Conservation (phyloP, 1,140 invertebrate species). For the Lepidurus arcticus region DNA sequence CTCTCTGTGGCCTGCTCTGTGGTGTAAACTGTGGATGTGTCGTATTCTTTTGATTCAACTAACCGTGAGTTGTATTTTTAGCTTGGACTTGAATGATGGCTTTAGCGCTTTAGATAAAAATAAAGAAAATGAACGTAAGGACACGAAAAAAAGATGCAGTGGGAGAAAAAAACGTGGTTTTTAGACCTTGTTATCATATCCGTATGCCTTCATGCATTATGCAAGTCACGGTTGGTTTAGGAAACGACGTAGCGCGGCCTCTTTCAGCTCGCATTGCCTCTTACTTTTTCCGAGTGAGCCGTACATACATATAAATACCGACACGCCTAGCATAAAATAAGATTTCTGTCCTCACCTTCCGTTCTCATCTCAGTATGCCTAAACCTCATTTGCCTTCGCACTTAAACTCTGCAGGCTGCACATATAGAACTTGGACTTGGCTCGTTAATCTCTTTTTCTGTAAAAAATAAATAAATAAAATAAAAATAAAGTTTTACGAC, state of each 20-base stretch:
- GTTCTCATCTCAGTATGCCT: slow-evolving; percentile 7
- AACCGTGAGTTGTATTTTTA: not conserved
- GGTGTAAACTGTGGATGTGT: not conserved
- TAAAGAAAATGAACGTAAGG: not conserved
- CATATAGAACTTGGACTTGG: not conserved
- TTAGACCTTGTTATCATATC: not conserved
- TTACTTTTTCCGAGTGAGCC: slow-evolving; percentile 3
- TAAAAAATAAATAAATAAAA: not conserved
- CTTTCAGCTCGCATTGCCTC: not conserved
- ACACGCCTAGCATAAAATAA: slow-evolving; percentile 19
- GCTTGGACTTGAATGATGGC: not conserved
- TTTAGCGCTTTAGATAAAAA: too few relatives aligned
- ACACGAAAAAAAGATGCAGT: not conserved
- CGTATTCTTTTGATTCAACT: not conserved
- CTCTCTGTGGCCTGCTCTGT: too few relatives aligned
- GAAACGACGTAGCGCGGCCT: slow-evolving; percentile 4
- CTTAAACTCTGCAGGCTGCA: not conserved
- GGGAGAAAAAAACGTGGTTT: not conserved
- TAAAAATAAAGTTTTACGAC: not conserved
- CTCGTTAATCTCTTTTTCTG: slow-evolving; percentile 3
- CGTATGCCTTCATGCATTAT: slow-evolving; percentile 11
- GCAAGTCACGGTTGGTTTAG: slow-evolving; percentile 17
- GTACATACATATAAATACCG: not conserved
- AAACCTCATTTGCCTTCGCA: not conserved
- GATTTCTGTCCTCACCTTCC: slow-evolving; percentile 13